These are phyloP conservation scores for Drosophila diplacantha DNA, from an alignment of 2,888 invertebrate species.

Conservation along the genomic window DNA sequence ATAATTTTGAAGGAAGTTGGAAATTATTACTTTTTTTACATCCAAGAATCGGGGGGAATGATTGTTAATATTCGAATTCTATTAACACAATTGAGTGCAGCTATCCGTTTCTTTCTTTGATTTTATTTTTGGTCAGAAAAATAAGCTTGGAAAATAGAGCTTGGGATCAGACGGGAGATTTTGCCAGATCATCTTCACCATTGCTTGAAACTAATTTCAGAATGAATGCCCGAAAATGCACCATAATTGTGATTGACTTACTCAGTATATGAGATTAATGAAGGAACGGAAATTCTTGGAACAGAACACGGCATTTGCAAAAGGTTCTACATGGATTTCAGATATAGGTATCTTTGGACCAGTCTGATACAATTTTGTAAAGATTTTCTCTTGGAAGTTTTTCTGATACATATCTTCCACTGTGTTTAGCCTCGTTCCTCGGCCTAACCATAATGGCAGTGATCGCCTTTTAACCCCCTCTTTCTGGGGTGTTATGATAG, in stretches of 20 bases:
- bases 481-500: neutral
- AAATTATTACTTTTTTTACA: slow-evolving; percentile 15
- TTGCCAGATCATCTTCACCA: slow-evolving; percentile 13
- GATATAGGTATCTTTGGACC: neutral
- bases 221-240: slow-evolving; percentile 2
- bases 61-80: slow-evolving; percentile 17
- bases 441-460: neutral
- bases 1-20: slow-evolving; percentile 31
- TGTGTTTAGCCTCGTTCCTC: neutral
- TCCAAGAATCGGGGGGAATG: slow-evolving; percentile 5
- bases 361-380: neutral
- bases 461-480: slow-evolving; percentile 1
- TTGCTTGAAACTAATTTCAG: slow-evolving; percentile 17
- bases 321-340: too few relatives aligned
- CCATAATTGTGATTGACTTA: neutral
- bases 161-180: neutral
- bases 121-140: slow-evolving; percentile 29
- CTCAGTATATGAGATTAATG: neutral
- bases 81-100: slow-evolving; percentile 15
- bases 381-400: neutral
- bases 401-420: neutral
- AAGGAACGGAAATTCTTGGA: neutral
- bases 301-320: too few relatives aligned
- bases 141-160: slow-evolving; percentile 1
- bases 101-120: neutral